These are phyloP conservation scores for Ameiurus melas DNA, from an alignment of 2,113 vertebrate genomes.

Conservation along the genomic window DNA sequence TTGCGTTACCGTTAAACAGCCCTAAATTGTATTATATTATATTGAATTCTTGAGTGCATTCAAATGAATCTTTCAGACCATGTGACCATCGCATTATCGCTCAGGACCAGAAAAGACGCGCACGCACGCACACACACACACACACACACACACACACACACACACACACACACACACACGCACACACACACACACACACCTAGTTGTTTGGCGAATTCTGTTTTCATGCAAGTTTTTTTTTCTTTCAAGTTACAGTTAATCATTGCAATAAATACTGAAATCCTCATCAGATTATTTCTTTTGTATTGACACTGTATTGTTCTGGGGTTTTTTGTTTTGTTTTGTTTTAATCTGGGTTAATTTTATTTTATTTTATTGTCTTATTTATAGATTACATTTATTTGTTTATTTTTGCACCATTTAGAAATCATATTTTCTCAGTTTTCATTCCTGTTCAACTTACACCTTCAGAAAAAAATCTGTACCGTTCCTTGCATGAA, in stretches of 20 bases:
- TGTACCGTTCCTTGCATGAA: too few species aligned
- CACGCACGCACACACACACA: neutral
- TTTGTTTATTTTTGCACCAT: neutral
- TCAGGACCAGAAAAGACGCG: neutral
- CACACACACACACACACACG: neutral
- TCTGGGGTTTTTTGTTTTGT: too few species aligned
- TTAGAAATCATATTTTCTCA: neutral
- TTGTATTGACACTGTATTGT: neutral
- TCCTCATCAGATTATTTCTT: neutral
- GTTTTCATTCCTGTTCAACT: too few species aligned
- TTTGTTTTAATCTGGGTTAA: neutral
- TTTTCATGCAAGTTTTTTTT: neutral
- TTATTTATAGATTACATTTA: neutral
- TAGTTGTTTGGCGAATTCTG: neutral
- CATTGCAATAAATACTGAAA: neutral
- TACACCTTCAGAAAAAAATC: too few species aligned
- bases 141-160: slow-evolving; percentile 1
- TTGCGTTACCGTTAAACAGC: neutral
- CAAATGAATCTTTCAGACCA: neutral
- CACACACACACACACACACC: neutral
- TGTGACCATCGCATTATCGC: neutral
- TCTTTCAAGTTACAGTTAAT: neutral
- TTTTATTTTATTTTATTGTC: neutral
- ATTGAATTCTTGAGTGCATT: neutral
- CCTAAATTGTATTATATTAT: neutral